Evolutionary conservation across 2,888 invertebrate genomes (phyloP).

Genomic region (Glyphotaelius pellucidus): DNA sequence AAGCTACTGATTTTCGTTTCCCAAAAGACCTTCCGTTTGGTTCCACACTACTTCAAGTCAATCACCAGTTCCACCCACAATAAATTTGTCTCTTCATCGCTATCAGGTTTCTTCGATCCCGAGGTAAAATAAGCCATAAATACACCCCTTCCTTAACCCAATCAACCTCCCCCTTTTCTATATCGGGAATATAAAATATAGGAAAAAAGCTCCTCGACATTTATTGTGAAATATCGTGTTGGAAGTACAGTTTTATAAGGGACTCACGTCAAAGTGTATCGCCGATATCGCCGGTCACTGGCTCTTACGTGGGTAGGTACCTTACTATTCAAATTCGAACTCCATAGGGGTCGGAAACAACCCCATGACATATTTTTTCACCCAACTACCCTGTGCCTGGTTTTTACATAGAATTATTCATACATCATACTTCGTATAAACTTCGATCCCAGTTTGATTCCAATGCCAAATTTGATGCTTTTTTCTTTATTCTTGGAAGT

Average conservation of each 20-base stretch:
- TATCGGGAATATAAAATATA: conserved; percentile 48
- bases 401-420: background rate
- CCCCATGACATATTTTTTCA: conserved; percentile 31
- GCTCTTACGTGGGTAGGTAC: conserved; percentile 38
- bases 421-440: background rate
- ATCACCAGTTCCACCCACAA: conserved; percentile 32
- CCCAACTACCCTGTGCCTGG: background rate
- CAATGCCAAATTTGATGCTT: background rate
- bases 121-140: conserved; percentile 56
- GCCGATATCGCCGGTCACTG: conserved; percentile 62
- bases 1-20: background rate
- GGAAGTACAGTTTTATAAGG: conserved; percentile 65
- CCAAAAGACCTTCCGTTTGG: conserved; percentile 10
- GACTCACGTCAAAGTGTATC: conserved; percentile 58
- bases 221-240: conserved; percentile 66
- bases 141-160: conserved; percentile 35
- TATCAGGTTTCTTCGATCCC: conserved; percentile 24
- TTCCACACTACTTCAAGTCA: conserved; percentile 37
- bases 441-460: background rate
- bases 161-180: conserved; percentile 13
- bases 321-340: conserved; percentile 53
- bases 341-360: conserved; percentile 36
- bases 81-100: conserved; percentile 23
- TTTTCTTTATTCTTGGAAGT: background rate
- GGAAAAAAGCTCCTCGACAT: conserved; percentile 59